Conservation (phyloP, 2,888 invertebrate species). For the Leucania comma region DNA sequence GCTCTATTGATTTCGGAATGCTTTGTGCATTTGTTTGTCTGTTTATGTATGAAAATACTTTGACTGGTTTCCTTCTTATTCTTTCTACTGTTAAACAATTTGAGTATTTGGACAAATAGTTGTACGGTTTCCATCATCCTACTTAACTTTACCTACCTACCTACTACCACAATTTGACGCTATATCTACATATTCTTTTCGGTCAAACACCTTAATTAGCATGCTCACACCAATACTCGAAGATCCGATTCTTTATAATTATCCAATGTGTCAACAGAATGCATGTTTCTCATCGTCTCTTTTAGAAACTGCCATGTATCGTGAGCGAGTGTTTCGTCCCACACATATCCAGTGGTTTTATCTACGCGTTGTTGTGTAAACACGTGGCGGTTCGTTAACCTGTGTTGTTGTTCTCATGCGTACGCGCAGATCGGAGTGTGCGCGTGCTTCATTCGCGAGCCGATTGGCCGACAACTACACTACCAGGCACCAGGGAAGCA, state of each 20-base stretch:
- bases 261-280: conserved; percentile 1
- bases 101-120: conserved; percentile 13
- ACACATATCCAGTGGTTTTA: conserved; percentile 61
- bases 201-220: conserved; percentile 26
- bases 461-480: conserved; percentile 36
- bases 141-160: conserved; percentile 37
- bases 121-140: conserved; percentile 7
- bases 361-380: conserved; percentile 75
- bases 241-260: neutral
- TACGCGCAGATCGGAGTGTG: conserved; percentile 66
- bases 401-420: conserved; percentile 69
- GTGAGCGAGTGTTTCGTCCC: conserved; percentile 40
- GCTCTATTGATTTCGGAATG: conserved; percentile 45
- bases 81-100: conserved; percentile 28
- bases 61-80: conserved; percentile 18
- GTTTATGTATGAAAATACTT: conserved; percentile 22
- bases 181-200: conserved; percentile 12
- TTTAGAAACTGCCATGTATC: conserved; percentile 17
- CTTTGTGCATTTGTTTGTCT: conserved; percentile 46
- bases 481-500: conserved; percentile 31
- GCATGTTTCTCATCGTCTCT: neutral
- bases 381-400: conserved; percentile 84
- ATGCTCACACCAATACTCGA: neutral
- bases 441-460: conserved; percentile 51
- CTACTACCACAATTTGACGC: conserved; percentile 7